Evolutionary conservation across 2,888 invertebrate species (phyloP), one percentile per base, ranked within the genome.

Genomic region (Pecten maximus): DNA sequence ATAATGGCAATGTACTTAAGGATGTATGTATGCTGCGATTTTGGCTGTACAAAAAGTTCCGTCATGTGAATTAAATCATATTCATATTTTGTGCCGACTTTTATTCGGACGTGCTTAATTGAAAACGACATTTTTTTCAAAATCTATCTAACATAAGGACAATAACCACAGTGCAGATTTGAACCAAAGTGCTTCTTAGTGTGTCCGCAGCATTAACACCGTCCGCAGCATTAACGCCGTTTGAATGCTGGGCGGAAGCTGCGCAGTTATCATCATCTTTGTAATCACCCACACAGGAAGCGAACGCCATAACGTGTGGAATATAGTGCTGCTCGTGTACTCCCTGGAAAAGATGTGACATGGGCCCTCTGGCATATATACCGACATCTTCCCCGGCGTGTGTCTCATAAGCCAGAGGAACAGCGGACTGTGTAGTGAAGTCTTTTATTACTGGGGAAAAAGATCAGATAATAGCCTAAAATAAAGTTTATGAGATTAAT

Each of bases 271-370:
- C 23, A 87, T 87, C 87, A 40, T 89, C 39, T 86, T 40, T 89
- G 88, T 91, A 91, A 35, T 91, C 91, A 10, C 98, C 98, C 88
- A 99, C 97, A 96, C 98, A 98, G 0, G 98, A 97, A 0, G 99
- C 98, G 96, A 98, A 98, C 0, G 98, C 98, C 93, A 99, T 98
- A 0, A 98, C 98, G 96, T 98, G 98, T 39, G 98, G 98, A 8
- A 99, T 98, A 96, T 98, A 99, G 95, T 98, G 98, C 96, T 99
- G 99, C 96, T 99, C 99, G 96, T 99, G 99, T 0, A 98, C 98
- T 86, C 98, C 98, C 0, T 98, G 98, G 95, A 98, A 98, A 0
- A 98, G 97, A 95, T 98, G 98, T 0, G 98, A 97, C 98, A 98
- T 98, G 0, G 98, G 40, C 98, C 98, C 99, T 23, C 97, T 97